A percentile compares a stretch with the other conserved stretches of the same genome.
Evolutionary conservation across 2,113 vertebrate genomes (phyloP).

Genomic region (Grus americana): DNA sequence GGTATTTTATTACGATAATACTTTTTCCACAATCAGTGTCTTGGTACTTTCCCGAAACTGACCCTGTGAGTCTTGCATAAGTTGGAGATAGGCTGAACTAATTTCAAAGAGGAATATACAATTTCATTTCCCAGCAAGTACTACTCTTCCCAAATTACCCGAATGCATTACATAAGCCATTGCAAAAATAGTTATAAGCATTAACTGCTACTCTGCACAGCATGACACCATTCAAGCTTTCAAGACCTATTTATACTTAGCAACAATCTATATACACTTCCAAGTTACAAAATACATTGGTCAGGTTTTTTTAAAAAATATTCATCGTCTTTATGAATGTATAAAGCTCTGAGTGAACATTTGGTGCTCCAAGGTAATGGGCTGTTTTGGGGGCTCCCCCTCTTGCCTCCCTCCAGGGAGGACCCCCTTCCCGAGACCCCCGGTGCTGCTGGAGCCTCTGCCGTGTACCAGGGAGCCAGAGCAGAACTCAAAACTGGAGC

Average conservation of each 20-base stretch:
- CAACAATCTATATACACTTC: neutral
- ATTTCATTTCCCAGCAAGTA: neutral
- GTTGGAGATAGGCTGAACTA: neutral
- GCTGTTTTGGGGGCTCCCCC: neutral
- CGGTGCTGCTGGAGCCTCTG: rapidly evolving
- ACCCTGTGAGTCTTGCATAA: neutral
- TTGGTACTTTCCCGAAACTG: neutral
- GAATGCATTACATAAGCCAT: neutral
- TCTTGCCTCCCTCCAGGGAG: neutral
- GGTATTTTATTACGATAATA: neutral
- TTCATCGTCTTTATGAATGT: neutral
- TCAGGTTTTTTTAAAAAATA: neutral
- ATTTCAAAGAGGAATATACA: neutral
- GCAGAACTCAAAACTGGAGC: neutral
- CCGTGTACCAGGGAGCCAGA: neutral
- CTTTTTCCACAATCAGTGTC: neutral
- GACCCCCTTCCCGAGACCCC: neutral
- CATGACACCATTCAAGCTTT: neutral
- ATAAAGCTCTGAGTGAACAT: neutral
- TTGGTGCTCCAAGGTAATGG: rapidly evolving
- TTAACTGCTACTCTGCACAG: neutral
- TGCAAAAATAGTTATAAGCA: neutral
- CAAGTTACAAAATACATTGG: neutral
- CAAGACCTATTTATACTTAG: neutral
- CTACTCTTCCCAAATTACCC: neutral